Evolutionary conservation across 2,888 invertebrate genomes (phyloP), one percentile per base, ranked within the genome.

Genomic region (Orthonevra nobilis): DNA sequence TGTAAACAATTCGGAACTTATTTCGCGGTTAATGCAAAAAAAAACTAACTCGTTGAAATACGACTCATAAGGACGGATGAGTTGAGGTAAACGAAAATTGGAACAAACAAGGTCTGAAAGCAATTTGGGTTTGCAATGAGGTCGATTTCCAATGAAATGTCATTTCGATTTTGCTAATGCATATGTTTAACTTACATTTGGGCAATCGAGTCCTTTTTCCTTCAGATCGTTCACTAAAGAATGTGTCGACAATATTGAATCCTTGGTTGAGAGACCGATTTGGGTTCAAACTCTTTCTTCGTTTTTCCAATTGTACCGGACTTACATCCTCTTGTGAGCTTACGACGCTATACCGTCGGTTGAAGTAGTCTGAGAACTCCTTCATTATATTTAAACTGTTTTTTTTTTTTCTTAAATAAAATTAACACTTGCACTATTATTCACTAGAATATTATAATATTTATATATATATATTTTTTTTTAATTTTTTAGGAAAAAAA

Each of bases 331-430:
- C 54, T 38, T 74, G 60, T 36, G 88, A 86, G 83, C 90, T 91
- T 40, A 91, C 92, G 19, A 90, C 88, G 26, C 92, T 90, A 83
- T 92, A 93, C 10, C 90, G 90, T 58, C 91, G 88, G 2, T 90
- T 90, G 46, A 92, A 93, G 82, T 92, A 90, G 87, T 91, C 90
- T 82, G 90, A 88, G 12, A 93, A 86, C 82, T 93, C 93, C 88
- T 93, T 93, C 93, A 93, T 93, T 28, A 50, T 84, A 34, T 82
- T 84, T 87, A 6, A 17, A 20, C 19, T 61, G 32, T 36, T 34
- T 64, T 23, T 30, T 48, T 64, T 70, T 17, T 38, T 66, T 10
- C 32, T 38, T 46, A 34, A 58, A 56, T 52, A 50, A 48, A 50
- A 64, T 60, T 52, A 40, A 60, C 44, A 70, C 50, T 63, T 68